These are phyloP conservation scores for Chironomus tentans DNA, from an alignment of 2,888 invertebrate species.

Conservation along the genomic window DNA sequence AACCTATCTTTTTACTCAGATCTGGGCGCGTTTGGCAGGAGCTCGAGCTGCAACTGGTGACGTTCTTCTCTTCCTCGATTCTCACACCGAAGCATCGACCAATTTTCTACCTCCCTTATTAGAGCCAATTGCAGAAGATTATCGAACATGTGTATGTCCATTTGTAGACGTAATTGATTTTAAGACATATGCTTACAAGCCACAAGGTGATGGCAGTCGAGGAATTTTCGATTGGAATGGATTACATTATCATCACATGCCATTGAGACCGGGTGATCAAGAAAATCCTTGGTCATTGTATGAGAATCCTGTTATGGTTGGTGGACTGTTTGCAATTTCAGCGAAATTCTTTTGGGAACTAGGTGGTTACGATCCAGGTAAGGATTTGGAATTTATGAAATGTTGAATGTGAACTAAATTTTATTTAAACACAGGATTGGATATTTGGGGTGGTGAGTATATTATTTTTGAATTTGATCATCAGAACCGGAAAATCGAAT, in stretches of 20 bases:
- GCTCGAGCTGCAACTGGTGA: conserved; percentile 66
- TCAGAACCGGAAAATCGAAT: no score
- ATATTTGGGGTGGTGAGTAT: conserved; percentile 84
- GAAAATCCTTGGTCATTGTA: background rate
- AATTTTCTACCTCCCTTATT: conserved; percentile 88
- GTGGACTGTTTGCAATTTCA: conserved; percentile 90
- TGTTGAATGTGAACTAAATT: no score
- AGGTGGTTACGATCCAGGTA: conserved; percentile 84
- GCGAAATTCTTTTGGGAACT: conserved; percentile 90
- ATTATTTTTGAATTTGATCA: no score
- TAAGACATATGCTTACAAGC: conserved; percentile 10
- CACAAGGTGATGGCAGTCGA: conserved; percentile 15
- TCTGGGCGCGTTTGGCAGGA: conserved; percentile 76
- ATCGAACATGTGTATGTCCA: conserved; percentile 85
- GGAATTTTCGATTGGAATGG: conserved; percentile 23
- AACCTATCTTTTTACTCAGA: conserved; percentile 39
- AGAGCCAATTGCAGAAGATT: conserved; percentile 79
- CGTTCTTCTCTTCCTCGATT: conserved; percentile 82
- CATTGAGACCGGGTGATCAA: conserved; percentile 15
- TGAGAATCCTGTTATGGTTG: conserved; percentile 57
- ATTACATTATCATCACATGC: conserved; percentile 7
- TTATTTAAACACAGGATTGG: conserved; percentile 35
- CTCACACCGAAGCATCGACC: conserved; percentile 81
- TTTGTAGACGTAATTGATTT: conserved; percentile 86
- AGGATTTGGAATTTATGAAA: conserved; percentile 36